Base-by-base conservation (phyloP, 2,113 vertebrate genomes). In the Pyrgilauda ruficollis region DNA sequence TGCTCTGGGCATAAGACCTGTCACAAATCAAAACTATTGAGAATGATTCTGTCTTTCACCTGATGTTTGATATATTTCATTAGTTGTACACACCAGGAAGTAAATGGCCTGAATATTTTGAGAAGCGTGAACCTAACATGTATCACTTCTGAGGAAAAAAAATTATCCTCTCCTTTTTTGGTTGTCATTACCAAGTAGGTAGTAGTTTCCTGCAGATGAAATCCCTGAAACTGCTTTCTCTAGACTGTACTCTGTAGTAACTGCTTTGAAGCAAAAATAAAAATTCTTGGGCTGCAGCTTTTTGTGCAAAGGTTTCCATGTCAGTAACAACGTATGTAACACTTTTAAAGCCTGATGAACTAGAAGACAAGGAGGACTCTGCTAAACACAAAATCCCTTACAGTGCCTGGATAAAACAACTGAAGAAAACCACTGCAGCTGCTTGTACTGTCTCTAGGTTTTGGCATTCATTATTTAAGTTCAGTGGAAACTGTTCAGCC, bases 401-500 rank as follows among this genome's bases (percentile, higher is more conserved):
- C 30, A 50, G 31, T 30, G 73, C 35, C 76, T 80, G n/a, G 76
- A 61, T 79, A 47, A 92, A 80, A 91, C 39, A 91, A 86, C 46
- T 55, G 49, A 84, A 87, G 37, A 94, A 93, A 96, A 83, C 81
- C 33, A 11, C 56, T 83, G 70, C n/a, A 94, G 76, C 74, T 62
- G 72, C 93, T 93, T 91, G 75, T 83, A 80, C 93, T 94, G 88
- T 84, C 94, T 92, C 96, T 87, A 73, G 73, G 62, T 93, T 93
- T 96, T 96, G 96, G 94, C 96, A 97, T 96, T 97, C 92, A 96
- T 98, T 97, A 98, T 96, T 97, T 96, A 97, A 97, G 90, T 96
- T 96, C 90, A 97, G 94, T 97, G 96, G 97, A 98, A 97, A 98
- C 78, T 96, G 93, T 92, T 92, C 93, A 64, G 93, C 96, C 97